phyloP scores from a whole-genome alignment of 2,797 vertebrate species.

The Distichodus sexfasciatus region DNA sequence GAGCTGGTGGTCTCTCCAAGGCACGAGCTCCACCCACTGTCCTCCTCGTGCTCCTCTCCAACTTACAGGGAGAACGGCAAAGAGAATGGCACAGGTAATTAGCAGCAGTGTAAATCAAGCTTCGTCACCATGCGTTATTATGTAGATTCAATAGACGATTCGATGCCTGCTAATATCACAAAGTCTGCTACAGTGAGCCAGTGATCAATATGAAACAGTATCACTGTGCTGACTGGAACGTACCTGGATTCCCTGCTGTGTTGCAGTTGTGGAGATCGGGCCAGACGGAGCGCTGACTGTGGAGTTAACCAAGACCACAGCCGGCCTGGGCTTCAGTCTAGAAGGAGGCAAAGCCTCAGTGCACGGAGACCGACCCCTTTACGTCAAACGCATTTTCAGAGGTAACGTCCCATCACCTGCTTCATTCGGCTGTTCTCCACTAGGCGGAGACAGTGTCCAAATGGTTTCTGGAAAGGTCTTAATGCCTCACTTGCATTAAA shows the following conservation, averaged over 20 bases:
- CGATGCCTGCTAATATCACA: too few species aligned
- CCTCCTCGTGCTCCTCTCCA: slow-evolving; percentile 60
- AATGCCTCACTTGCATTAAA: too few species aligned
- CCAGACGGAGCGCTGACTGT: slow-evolving; percentile 74
- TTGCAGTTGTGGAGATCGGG: slow-evolving; percentile 68
- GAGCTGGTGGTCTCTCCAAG: slow-evolving; percentile 50
- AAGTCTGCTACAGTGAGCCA: background rate
- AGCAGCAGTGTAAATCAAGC: background rate
- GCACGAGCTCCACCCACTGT: slow-evolving; percentile 55
- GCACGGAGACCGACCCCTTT: slow-evolving; percentile 82
- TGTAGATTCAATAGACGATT: too few species aligned
- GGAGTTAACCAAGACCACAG: slow-evolving; percentile 86
- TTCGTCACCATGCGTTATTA: background rate
- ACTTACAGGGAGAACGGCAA: slow-evolving; percentile 57
- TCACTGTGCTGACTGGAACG: background rate
- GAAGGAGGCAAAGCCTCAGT: slow-evolving; percentile 85
- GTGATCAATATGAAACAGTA: background rate
- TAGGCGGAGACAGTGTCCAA: slow-evolving; percentile 19
- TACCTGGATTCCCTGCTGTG: background rate
- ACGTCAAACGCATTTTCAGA: slow-evolving; percentile 88
- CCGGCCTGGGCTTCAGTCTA: slow-evolving; percentile 88
- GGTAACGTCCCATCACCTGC: slow-evolving; percentile 74
- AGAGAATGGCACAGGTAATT: slow-evolving; percentile 75
- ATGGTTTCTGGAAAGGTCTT: background rate
- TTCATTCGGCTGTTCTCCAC: background rate